Base-by-base conservation (phyloP, 2,113 vertebrate genomes). In the Narcine bancroftii region DNA sequence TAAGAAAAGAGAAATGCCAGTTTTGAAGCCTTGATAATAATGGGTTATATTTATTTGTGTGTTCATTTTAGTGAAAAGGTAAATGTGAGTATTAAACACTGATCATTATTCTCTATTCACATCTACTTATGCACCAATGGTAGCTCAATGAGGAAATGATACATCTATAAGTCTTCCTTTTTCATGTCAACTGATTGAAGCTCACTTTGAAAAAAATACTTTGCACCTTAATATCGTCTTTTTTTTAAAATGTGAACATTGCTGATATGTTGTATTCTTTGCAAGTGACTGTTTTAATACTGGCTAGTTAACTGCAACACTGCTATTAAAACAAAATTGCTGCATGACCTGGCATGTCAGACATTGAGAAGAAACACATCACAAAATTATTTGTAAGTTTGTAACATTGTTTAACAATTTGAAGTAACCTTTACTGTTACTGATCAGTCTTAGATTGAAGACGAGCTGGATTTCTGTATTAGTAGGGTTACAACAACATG, bases 291-390 rank as follows among this genome's bases (percentile, higher is more conserved):
- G 60, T 71, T 91, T 91, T 47, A 69, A 71, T 29, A 91, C 69
- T 91, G 65, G 89, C 65, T 91, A 69, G 89, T 91, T 71, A 45
- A 47, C 29, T 71, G 89, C 65, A 3, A 91, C 89, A 91, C 89
- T 91, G 65, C 63, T 91, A 69, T 69, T 47, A 91, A 85, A 47
- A 85, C 15, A 47, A 36, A 91, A 69, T 66, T 69, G 87, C 87
- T 91, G 87, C 87, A 91, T 91, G 87, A 65, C 21, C 39, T 91
- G 56, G 89, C 65, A 91, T 91, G 89, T 91, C 63, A 91, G 33
- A 91, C 42, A 69, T 33, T 69, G 39, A 69, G 7, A 91, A 66
- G 36, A 91, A 91, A 71, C 63, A 29, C 26, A 91, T 69, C 63
- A 69, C 89, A 66, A 69, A 24, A 91, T 91, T 69, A 45, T 11